Conservation (phyloP, 2,797 vertebrate genomes). For the Gallinago nigripennis region DNA sequence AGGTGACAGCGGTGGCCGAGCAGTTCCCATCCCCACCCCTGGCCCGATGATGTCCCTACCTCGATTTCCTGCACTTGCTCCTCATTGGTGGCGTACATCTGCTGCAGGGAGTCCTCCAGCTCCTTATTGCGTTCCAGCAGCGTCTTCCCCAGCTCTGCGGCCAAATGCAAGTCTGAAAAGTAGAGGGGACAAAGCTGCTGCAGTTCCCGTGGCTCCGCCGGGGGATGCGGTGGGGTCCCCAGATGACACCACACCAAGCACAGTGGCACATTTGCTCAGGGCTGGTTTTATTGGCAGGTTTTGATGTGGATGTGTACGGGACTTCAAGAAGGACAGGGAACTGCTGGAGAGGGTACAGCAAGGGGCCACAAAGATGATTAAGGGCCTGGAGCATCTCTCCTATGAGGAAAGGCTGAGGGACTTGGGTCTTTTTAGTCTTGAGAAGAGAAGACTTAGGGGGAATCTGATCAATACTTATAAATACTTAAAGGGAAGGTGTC, state of each 20-base stretch:
- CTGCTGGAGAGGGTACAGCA: too few species aligned
- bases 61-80: constrained; percentile 98
- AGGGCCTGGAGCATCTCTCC: too few species aligned
- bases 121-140: constrained; percentile 97
- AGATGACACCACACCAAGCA: fast-evolving
- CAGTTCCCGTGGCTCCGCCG: fast-evolving
- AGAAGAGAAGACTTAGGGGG: too few species aligned
- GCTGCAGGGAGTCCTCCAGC: constrained; percentile 94
- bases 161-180: constrained; percentile 91
- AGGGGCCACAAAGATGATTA: too few species aligned
- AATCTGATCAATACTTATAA: too few species aligned
- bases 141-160: constrained; percentile 95
- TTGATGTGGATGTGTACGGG: neutral
- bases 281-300: neutral
- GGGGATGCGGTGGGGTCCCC: neutral
- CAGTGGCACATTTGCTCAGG: neutral
- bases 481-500: too few species aligned
- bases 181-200: neutral
- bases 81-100: constrained; percentile 97
- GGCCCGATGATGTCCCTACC: constrained; percentile 67
- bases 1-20: fast-evolving
- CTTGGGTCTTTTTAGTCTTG: too few species aligned
- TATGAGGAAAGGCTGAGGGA: too few species aligned
- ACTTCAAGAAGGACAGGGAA: too few species aligned
- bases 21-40: neutral